Evolutionary conservation across 2,113 vertebrate genomes (phyloP), one percentile per base, ranked within the genome.

Genomic region (Clarias gariepinus): DNA sequence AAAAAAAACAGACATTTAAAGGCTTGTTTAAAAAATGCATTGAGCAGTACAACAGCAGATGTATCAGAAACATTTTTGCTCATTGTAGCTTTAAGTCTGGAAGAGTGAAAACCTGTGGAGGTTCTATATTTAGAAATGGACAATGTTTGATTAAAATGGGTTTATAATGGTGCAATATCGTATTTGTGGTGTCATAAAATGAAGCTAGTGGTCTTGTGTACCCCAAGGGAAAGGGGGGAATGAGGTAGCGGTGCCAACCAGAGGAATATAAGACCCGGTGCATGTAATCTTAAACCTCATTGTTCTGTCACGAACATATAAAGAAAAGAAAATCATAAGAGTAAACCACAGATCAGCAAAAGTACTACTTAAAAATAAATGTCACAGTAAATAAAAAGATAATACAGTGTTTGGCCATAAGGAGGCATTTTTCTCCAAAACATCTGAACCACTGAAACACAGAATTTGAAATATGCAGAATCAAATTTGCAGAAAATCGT

Each of bases 351-450:
- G 21, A n/a, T 52, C 41, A 52, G 41, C 73, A 76, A 23, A n/a
- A 76, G 23, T 23, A 77, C 15, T 16, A 0, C 23, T 74, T 7
- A 55, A 53, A 23, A 77, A 53, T n/a, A 25, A 77, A 53, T 12
- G 36, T 13, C 1, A 15, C 23, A 53, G 3, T 23, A 76, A 52
- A 52, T 15, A 6, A 9, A 74, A 10, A 74, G 36, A 47, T 41
- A 47, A 76, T 76, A 76, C 23, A 13, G 25, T 2, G 2, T 3
- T 28, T 78, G 76, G 30, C 52, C 76, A 78, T 78, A 55, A 78
- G n/a, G 52, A 53, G 73, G 73, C 73, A 77, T 78, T 78, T 76
- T 55, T 33, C 71, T 25, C 47, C 74, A 28, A 28, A 77, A 15
- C 47, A 18, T n/a, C 23, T 47, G 47, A n/a, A n/a, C 25, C 52